phyloP scores from a whole-genome alignment of 2,113 vertebrate species.

The Martes martes region DNA sequence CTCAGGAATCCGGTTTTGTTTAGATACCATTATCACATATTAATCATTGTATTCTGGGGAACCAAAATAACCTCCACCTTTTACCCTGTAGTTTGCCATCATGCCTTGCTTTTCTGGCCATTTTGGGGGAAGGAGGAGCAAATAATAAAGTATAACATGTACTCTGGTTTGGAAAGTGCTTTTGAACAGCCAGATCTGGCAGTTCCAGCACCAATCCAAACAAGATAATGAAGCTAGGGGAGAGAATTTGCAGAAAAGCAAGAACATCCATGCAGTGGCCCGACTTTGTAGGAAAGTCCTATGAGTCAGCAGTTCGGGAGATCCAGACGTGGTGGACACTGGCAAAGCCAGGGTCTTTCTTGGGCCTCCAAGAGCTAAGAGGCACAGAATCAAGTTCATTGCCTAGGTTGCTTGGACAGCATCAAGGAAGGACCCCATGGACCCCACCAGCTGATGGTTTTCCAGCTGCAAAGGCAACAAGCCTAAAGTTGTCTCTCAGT shows the following conservation, averaged over 20 bases:
- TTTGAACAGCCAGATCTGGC: not conserved
- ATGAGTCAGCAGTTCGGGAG: not conserved
- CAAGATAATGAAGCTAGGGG: not conserved
- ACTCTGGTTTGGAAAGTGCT: not conserved
- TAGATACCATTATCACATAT: not conserved
- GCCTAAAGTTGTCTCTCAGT: not conserved
- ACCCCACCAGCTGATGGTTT: not conserved
- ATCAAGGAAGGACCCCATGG: not conserved
- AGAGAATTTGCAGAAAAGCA: not conserved
- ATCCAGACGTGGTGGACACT: not conserved
- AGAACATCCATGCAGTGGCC: not conserved
- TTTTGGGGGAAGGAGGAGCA: not conserved
- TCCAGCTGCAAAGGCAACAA: not conserved
- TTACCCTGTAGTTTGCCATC: not conserved
- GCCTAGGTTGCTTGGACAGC: not conserved
- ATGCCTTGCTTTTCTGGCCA: not conserved
- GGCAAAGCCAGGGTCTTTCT: not conserved
- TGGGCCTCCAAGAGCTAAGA: not conserved
- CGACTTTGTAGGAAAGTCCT: not conserved
- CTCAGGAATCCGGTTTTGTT: not conserved
- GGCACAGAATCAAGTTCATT: not conserved
- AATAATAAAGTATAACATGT: not conserved
- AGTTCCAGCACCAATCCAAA: not conserved
- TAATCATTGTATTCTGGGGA: not conserved
- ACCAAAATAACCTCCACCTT: not conserved